Conservation (phyloP, 2,888 invertebrate genomes). For the Panorpa germanica region DNA sequence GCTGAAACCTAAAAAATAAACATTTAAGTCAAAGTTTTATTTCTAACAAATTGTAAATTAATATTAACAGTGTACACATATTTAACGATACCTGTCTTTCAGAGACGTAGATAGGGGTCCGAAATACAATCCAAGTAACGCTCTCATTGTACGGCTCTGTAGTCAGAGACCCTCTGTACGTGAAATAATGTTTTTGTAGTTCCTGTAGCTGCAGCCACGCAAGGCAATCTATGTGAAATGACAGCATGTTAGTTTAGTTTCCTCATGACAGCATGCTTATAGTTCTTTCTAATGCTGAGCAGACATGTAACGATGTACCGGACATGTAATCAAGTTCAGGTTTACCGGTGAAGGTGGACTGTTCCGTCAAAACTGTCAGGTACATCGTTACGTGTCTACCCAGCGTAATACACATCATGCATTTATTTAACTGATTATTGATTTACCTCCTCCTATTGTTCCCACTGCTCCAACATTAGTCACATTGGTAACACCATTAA, state of each 20-base stretch:
- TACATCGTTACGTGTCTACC: too few species aligned
- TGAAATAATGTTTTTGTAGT: slow-evolving; percentile 47
- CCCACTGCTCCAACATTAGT: slow-evolving; percentile 22
- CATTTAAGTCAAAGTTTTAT: neutral
- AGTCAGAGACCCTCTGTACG: slow-evolving; percentile 52
- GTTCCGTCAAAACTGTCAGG: too few species aligned
- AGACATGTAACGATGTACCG: too few species aligned
- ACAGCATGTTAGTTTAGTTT: slow-evolving; percentile 1
- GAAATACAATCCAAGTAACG: slow-evolving; percentile 56
- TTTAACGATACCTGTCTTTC: slow-evolving; percentile 33
- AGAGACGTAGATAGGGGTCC: slow-evolving; percentile 46
- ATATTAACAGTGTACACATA: slow-evolving; percentile 7
- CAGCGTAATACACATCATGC: too few species aligned
- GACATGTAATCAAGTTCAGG: too few species aligned
- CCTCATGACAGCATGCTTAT: neutral
- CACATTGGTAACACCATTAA: slow-evolving; percentile 28
- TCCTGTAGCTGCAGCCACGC: slow-evolving; percentile 49
- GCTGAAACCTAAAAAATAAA: slow-evolving; percentile 18
- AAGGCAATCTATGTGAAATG: slow-evolving; percentile 31
- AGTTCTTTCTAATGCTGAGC: too few species aligned
- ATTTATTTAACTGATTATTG: slow-evolving; percentile 5
- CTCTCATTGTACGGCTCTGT: slow-evolving; percentile 54
- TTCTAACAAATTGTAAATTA: neutral
- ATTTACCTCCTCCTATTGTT: slow-evolving; percentile 22
- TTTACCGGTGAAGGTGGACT: too few species aligned